Conservation (phyloP, 1,140 invertebrate genomes). For the Ericerus pela region DNA sequence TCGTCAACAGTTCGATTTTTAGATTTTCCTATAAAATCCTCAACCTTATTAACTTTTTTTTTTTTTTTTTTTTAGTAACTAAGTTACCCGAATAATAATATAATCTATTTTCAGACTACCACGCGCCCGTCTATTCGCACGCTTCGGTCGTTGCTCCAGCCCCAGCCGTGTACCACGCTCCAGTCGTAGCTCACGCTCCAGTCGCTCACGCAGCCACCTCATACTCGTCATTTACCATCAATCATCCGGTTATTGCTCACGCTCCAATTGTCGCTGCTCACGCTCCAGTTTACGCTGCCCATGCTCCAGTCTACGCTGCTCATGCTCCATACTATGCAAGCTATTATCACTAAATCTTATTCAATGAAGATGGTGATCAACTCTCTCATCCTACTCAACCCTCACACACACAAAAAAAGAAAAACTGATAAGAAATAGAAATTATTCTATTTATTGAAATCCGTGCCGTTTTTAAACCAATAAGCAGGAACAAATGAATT, state of each 20-base stretch:
- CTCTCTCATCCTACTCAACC: too few relatives aligned
- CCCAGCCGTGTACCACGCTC: not conserved
- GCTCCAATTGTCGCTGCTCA: not conserved
- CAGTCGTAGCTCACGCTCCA: constrained; percentile 1
- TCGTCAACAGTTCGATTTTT: too few relatives aligned
- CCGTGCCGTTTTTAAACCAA: too few relatives aligned
- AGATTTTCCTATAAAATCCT: too few relatives aligned
- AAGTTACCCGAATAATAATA: too few relatives aligned
- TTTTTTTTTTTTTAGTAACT: too few relatives aligned
- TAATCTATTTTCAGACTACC: not conserved
- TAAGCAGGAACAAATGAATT: too few relatives aligned
- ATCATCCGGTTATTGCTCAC: not conserved
- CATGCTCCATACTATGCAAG: not conserved
- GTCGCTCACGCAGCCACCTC: not conserved
- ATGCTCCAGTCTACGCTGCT: not conserved
- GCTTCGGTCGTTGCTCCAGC: not conserved
- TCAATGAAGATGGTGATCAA: too few relatives aligned
- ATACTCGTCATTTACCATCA: constrained; percentile 3
- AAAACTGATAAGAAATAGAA: too few relatives aligned
- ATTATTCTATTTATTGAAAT: too few relatives aligned
- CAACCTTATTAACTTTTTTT: not conserved
- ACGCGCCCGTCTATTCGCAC: not conserved
- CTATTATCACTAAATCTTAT: constrained; percentile 4
- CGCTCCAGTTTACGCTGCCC: constrained; percentile 1
- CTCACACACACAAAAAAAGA: too few relatives aligned